Conservation (phyloP, 23 tunicate genomes). For the Halocynthia roretzi region DNA sequence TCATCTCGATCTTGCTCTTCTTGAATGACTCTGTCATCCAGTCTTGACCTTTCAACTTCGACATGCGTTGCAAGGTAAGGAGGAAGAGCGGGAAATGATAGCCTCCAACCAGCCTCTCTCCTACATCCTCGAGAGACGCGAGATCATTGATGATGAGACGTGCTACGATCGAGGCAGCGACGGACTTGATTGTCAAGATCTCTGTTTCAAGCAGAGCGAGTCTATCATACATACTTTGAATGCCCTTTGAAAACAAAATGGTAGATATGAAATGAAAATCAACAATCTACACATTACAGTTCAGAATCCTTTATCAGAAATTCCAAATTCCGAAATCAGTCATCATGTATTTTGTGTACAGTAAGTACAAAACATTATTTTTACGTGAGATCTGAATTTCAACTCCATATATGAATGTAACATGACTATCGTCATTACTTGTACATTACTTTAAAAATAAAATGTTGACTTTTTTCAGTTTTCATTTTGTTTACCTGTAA, state of each 20-base stretch:
- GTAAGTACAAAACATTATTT: no score
- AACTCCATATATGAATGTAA: no score
- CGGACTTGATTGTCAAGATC: slow-evolving; percentile 32
- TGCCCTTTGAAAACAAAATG: neutral
- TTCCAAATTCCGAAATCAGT: no score
- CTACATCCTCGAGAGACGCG: slow-evolving; percentile 21
- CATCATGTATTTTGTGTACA: no score
- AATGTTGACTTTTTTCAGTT: no score
- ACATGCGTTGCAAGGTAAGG: slow-evolving; percentile 33
- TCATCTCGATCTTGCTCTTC: slow-evolving; percentile 44
- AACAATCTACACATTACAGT: no score
- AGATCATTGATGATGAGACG: slow-evolving; percentile 23
- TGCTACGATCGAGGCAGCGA: slow-evolving; percentile 26
- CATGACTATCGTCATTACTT: no score
- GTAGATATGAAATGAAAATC: neutral
- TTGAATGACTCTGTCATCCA: slow-evolving; percentile 22
- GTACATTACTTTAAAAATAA: no score
- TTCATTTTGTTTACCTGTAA: no score
- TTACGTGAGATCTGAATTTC: no score
- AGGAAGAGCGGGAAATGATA: slow-evolving; percentile 59
- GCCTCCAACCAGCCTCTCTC: slow-evolving; percentile 36
- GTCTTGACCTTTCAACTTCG: slow-evolving; percentile 27
- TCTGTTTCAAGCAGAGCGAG: slow-evolving; percentile 27
- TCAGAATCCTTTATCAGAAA: no score
- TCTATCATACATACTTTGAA: slow-evolving; percentile 16